Conservation (phyloP, 2,113 vertebrate genomes). For the Ammospiza caudacuta region DNA sequence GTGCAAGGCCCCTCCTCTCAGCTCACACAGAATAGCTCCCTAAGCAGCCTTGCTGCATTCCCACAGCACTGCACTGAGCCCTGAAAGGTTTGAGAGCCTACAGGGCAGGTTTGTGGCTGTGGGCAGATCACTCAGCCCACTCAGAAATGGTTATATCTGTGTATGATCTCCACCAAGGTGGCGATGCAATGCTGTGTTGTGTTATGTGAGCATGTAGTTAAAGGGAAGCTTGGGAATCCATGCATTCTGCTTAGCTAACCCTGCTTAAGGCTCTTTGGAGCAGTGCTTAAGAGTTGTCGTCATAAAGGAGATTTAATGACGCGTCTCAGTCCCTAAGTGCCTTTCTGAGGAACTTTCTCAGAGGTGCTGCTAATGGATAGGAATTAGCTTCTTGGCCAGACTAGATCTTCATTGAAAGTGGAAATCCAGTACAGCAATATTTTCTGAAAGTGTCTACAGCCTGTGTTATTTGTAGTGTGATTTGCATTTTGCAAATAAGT, state of each 20-base stretch:
- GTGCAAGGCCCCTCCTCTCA: background rate
- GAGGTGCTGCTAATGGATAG: background rate
- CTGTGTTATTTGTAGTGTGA: background rate
- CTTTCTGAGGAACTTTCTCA: background rate
- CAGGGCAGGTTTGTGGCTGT: background rate
- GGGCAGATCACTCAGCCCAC: background rate
- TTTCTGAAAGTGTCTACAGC: background rate
- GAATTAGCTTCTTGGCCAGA: background rate
- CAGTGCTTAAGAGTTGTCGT: background rate
- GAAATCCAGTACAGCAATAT: background rate
- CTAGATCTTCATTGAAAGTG: background rate
- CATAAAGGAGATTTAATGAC: background rate
- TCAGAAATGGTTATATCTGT: background rate
- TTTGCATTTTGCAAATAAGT: background rate
- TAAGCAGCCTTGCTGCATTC: background rate
- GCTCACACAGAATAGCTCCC: background rate
- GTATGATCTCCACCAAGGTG: background rate
- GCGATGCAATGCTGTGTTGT: rapidly evolving
- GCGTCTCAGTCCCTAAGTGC: rapidly evolving
- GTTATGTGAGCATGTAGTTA: background rate
- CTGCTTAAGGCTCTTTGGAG: background rate
- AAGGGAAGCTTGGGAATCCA: background rate
- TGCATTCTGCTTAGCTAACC: background rate
- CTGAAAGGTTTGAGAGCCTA: background rate
- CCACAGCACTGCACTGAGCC: background rate